Evolutionary conservation across 2,113 vertebrate species (phyloP).

Genomic region (Agelaius phoeniceus): DNA sequence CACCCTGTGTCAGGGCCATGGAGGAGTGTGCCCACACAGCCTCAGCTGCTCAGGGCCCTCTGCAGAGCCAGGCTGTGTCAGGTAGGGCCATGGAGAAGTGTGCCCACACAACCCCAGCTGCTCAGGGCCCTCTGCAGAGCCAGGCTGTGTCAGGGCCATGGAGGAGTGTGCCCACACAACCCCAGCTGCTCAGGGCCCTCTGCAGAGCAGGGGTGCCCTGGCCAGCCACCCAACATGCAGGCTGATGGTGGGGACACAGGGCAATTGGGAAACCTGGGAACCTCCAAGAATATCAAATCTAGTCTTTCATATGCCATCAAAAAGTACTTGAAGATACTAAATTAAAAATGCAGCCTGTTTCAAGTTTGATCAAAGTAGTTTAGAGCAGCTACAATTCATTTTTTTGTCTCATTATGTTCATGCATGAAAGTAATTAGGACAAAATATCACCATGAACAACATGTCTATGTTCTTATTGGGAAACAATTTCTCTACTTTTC

Average conservation of each 20-base stretch:
- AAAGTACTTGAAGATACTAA: neutral
- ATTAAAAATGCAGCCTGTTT: neutral
- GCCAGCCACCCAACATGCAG: neutral
- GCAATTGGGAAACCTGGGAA: neutral
- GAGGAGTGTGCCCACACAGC: no score
- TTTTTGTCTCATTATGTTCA: neutral
- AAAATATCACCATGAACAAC: neutral
- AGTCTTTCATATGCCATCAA: neutral
- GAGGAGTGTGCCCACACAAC: no score
- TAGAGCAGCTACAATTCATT: neutral
- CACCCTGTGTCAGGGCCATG: no score
- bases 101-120: no score
- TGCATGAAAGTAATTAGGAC: neutral
- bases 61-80: neutral
- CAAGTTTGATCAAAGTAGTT: neutral
- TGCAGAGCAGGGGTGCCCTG: neutral
- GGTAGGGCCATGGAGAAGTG: no score
- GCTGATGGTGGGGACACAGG: fast-evolving
- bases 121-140: neutral
- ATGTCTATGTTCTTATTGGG: neutral
- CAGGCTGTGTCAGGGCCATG: no score
- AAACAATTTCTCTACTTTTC: neutral
- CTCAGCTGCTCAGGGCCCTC: neutral
- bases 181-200: no score
- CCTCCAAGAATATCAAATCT: neutral